Percentiles rank a stretch among this genome's conserved stretches.
Evolutionary conservation across 2,113 vertebrate species (phyloP).

Genomic region (Mormyrus iriodes): DNA sequence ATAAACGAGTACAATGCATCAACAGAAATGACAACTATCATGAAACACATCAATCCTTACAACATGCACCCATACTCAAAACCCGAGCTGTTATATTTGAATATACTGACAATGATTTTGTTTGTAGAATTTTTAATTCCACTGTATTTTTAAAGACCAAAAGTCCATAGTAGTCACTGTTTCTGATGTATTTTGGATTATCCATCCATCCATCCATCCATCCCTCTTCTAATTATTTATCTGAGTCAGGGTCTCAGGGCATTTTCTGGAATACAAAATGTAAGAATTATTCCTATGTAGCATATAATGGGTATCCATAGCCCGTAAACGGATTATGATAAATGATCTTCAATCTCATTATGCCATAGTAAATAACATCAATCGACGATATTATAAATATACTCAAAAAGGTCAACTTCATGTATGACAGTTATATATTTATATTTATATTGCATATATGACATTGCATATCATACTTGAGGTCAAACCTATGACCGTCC

Average conservation of each 20-base stretch:
- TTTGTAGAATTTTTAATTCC: background rate
- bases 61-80: background rate
- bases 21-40: background rate
- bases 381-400: background rate
- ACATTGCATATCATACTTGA: background rate
- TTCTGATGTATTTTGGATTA: background rate
- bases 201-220: background rate
- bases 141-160: background rate
- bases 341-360: background rate
- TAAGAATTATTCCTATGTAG: background rate
- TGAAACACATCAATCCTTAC: background rate
- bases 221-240: background rate
- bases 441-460: background rate
- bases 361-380: background rate
- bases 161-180: background rate
- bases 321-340: background rate
- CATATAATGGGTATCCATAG: background rate
- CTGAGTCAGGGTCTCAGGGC: background rate
- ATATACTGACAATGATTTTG: background rate
- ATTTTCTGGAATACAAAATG: background rate
- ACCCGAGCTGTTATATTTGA: background rate
- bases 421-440: background rate
- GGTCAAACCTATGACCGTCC: background rate
- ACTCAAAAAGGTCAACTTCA: background rate
- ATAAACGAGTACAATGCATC: background rate